Base-by-base conservation (phyloP, 2,888 invertebrate genomes). In the Pilophorus perplexus region DNA sequence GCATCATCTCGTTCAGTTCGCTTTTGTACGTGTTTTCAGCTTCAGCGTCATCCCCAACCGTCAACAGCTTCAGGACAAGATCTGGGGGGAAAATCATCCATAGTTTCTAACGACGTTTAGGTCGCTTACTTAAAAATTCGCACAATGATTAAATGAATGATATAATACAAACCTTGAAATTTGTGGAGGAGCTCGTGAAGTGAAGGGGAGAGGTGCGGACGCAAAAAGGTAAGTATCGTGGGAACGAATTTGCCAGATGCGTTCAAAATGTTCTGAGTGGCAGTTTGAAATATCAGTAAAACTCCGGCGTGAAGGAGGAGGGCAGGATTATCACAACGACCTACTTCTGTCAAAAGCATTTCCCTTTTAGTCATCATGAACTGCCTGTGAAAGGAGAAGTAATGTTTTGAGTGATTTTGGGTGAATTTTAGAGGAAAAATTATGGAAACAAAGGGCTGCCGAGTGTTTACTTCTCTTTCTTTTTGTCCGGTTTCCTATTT, bases 231-330 rank as follows among this genome's bases (percentile, higher is more conserved):
- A 48, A 96, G 80, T 71, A 97, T 83, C 16, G 85, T 81, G 0
- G 93, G 87, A 10, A 98, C 93, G 79, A 93, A 93, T 76, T 92
- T 86, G 0, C 98, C 98, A 23, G 96, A 95, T 14, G 93, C 93
- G 77, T 96, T 93, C 23, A 97, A 75, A 80, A 93, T 89, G 72
- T 82, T 85, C 73, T 91, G 89, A 1, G 90, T 90, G 2, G 86
- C 81, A 8, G 85, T 84, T 57, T 90, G 90, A 75, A 93, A 94
- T 64, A 95, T 82, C 42, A 93, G 82, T 68, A 92, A 79, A 0
- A 84, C 84, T 0, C 87, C 84, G 64, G 93, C 79, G 77, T 93
- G 93, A 46, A 95, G 78, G 57, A 86, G 82, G 33, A 92, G 76
- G 0, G 93, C 90, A 12, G 90, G 85, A 74, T 93, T 92, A 40